Evolutionary conservation across 2,797 vertebrate species (phyloP).

Genomic region (Melanotaenia maccullochi): DNA sequence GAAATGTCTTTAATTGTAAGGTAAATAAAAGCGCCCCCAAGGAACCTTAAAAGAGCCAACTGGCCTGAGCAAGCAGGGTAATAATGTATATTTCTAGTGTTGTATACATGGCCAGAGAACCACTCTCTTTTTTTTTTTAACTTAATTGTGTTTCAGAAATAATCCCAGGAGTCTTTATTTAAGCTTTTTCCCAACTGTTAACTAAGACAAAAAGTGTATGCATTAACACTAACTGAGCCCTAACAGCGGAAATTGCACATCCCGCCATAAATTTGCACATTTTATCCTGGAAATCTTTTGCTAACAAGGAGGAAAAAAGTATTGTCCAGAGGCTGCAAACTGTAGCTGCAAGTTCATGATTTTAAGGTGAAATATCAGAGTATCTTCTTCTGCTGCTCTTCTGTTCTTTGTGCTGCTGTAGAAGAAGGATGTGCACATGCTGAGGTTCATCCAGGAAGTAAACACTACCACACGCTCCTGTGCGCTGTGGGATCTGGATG

Average conservation of each 20-base stretch:
- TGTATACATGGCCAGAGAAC: constrained; percentile 21
- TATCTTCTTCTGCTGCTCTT: neutral
- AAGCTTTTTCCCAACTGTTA: constrained; percentile 34
- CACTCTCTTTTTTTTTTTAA: constrained; percentile 33
- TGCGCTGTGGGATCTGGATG: constrained; percentile 94
- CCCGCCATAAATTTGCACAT: neutral
- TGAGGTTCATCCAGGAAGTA: constrained; percentile 97
- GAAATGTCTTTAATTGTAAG: constrained; percentile 50
- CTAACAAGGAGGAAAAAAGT: neutral
- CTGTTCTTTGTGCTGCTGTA: constrained; percentile 53
- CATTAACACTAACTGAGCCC: constrained; percentile 22
- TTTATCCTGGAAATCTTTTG: neutral
- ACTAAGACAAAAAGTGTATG: constrained; percentile 25
- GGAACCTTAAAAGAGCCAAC: constrained; percentile 48
- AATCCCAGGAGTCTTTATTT: constrained; percentile 21
- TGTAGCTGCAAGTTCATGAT: neutral
- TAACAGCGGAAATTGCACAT: constrained; percentile 16
- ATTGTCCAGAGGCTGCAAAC: neutral
- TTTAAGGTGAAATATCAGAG: no score
- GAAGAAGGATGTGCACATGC: constrained; percentile 96
- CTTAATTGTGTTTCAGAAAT: constrained; percentile 48
- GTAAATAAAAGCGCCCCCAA: constrained; percentile 49
- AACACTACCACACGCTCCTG: constrained; percentile 97
- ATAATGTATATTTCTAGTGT: constrained; percentile 52
- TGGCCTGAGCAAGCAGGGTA: constrained; percentile 61